A percentile compares a stretch with the other conserved stretches of the same genome.
Conservation (phyloP, 1,140 invertebrate genomes). For the Calliphora vicina region DNA sequence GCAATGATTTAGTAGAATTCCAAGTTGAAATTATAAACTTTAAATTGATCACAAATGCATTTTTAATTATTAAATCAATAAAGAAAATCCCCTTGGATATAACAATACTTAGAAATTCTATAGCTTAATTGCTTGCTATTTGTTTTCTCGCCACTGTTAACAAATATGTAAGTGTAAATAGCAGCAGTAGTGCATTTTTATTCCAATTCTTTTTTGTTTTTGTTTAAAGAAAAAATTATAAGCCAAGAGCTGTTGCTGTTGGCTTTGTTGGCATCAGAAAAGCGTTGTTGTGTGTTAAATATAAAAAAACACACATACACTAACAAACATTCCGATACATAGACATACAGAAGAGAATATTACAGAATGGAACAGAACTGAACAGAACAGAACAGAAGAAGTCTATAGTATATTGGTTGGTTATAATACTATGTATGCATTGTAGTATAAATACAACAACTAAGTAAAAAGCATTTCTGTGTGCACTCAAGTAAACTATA, state of each 20-base stretch:
- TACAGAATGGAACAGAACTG: too few relatives aligned
- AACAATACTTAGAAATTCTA: too few relatives aligned
- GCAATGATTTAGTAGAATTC: too few relatives aligned
- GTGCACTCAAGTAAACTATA: slow-evolving; percentile 13
- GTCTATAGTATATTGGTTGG: neutral
- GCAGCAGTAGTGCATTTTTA: neutral
- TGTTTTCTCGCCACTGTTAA: too few relatives aligned
- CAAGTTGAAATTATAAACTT: too few relatives aligned
- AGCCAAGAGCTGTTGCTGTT: slow-evolving; percentile 8
- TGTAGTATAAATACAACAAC: neutral
- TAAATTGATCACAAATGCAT: too few relatives aligned
- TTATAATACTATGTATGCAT: neutral
- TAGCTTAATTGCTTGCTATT: too few relatives aligned
- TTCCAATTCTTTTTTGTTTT: neutral
- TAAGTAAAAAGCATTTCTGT: slow-evolving; percentile 4
- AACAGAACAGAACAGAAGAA: neutral
- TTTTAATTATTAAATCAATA: too few relatives aligned
- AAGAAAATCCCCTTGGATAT: too few relatives aligned
- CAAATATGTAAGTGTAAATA: neutral
- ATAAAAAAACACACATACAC: neutral
- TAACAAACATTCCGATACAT: too few relatives aligned
- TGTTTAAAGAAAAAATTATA: slow-evolving; percentile 13
- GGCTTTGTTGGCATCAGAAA: slow-evolving; percentile 11
- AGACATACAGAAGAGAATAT: too few relatives aligned
- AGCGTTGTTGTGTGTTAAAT: neutral